phyloP scores from a whole-genome alignment of 2,797 vertebrate genomes.

The Iguana delicatissima region DNA sequence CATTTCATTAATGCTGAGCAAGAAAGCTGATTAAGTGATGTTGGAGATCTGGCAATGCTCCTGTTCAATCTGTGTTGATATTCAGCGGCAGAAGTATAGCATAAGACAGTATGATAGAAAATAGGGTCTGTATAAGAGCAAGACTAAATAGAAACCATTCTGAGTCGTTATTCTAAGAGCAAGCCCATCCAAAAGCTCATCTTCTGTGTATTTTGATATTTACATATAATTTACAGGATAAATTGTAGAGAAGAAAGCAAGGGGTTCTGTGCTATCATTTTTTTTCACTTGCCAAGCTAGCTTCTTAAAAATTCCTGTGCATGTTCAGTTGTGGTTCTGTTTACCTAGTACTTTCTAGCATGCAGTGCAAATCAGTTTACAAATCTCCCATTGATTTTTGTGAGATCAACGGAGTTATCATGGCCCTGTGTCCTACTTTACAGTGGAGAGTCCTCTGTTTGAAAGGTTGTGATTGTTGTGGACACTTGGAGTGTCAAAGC shows the following conservation, averaged over 20 bases:
- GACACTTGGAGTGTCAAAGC: not conserved
- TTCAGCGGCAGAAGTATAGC: not conserved
- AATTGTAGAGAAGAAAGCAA: not conserved
- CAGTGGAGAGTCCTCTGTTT: not conserved
- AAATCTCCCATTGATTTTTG: not conserved
- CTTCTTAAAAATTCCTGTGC: not conserved
- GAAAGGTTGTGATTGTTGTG: not conserved
- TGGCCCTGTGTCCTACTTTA: not conserved
- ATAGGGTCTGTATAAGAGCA: not conserved
- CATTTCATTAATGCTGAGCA: conserved; percentile 30
- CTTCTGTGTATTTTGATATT: not conserved
- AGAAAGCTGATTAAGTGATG: not conserved
- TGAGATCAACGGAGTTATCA: not conserved
- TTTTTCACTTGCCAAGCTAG: not conserved
- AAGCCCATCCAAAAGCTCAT: not conserved
- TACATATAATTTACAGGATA: not conserved
- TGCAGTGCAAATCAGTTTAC: not conserved
- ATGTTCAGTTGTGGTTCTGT: not conserved
- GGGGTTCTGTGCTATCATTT: no score
- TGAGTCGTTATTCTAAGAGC: not conserved
- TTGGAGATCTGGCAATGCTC: conserved; percentile 9
- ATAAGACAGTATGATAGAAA: not conserved
- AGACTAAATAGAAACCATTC: not conserved
- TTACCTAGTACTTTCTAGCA: not conserved
- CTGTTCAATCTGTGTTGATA: not conserved